Evolutionary conservation across 2,797 vertebrate genomes (phyloP).

Genomic region (Urosaurus nigricauda): DNA sequence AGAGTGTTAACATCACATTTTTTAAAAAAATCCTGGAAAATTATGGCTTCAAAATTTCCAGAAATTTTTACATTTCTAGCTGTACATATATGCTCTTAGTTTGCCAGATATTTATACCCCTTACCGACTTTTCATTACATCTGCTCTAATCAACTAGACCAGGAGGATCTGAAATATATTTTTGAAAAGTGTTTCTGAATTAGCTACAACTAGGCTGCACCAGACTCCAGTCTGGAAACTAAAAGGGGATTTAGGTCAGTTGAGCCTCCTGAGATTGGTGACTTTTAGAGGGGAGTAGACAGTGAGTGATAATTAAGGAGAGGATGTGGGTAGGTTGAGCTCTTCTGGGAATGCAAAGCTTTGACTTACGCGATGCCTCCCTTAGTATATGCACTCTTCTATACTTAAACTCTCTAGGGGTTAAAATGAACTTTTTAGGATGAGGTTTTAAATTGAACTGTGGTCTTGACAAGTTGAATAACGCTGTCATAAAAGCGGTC

Average conservation of each 20-base stretch:
- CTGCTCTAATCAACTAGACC: background rate
- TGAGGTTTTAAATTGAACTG: slow-evolving; percentile 6
- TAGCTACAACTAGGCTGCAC: background rate
- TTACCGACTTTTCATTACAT: background rate
- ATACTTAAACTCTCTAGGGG: background rate
- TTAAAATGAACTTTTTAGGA: background rate
- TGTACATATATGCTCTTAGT: background rate
- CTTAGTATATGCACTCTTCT: background rate
- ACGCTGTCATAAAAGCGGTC: background rate
- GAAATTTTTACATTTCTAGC: too few species aligned
- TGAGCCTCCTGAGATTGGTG: background rate
- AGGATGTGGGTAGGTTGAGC: background rate
- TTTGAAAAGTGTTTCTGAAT: background rate
- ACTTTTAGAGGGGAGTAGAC: background rate
- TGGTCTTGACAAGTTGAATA: background rate
- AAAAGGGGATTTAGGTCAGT: background rate
- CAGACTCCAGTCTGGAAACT: background rate
- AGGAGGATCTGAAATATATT: background rate
- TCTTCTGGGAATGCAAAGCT: background rate
- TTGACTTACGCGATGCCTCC: background rate
- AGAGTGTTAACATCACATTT: too few species aligned
- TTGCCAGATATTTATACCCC: background rate
- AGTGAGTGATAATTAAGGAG: slow-evolving; percentile 7
- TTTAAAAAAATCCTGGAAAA: too few species aligned
- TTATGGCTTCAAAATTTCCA: too few species aligned